Evolutionary conservation across 23 tunicate species (phyloP), one percentile per base, ranked within the genome.

Genomic region (Halocynthia roretzi): DNA sequence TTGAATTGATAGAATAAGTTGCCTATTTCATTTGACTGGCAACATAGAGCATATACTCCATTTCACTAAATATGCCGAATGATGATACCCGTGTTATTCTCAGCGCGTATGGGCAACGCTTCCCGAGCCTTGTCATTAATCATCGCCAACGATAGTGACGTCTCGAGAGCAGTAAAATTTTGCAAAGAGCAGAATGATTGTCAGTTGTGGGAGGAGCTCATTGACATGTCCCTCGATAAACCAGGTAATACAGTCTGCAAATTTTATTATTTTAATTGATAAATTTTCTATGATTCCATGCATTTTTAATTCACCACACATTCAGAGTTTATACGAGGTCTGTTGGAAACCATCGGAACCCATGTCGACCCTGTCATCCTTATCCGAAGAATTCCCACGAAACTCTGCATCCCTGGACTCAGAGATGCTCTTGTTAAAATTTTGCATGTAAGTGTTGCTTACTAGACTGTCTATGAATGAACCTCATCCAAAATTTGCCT

Each of bases 81-180:
- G 2, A 20, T 14, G 55, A 44, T 71, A 11, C n/a, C 51, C 2
- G 49, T 50, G n/a, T 40, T 40, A 11, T 8, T 6, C 5, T 10
- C 78, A 92, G 98, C 91, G 61, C 91, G 99, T 49, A 94, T 94
- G 99, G 99, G 99, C 62, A 94, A 94, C 50, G 90, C 90, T 48
- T 94, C 99, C 0, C 71, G 80, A 15, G 99, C 99, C 8, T 53
- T 94, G 56, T 67, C 78, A 0, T 66, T 88, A 70, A 82, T 94
- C 69, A 88, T 87, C 11, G 84, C 78, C 50, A 78, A 84, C 56
- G 88, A 83, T 21, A 76, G 40, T 20, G 77, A 72, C 53, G 85
- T 94, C 12, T 21, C 53, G 40, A 56, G 86, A 62, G 95, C 95
- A 5, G 86, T 94, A 14, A 87, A 89, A 51, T 94, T 94, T 62